A percentile compares a stretch with the other conserved stretches of the same genome.
These are phyloP conservation scores for Solenopsis fugax DNA, from an alignment of 1,140 invertebrate species.

Conservation along the genomic window DNA sequence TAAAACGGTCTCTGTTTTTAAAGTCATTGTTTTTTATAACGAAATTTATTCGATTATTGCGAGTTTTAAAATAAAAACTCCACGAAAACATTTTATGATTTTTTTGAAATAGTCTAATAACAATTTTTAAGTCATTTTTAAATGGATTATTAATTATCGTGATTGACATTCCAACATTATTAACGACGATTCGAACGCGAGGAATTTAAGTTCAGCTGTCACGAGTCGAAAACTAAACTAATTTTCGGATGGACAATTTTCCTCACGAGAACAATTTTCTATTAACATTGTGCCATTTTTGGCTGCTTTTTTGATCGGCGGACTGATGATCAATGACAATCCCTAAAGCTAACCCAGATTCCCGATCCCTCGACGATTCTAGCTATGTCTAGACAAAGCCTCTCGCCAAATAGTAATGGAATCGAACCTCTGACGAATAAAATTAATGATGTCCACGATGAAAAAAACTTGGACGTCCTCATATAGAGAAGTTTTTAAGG, in stretches of 20 bases:
- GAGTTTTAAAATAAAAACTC: slow-evolving; percentile 17
- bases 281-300: background rate
- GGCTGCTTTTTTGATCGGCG: background rate
- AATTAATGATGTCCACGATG: background rate
- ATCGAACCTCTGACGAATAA: slow-evolving; percentile 16
- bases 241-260: background rate
- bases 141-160: background rate
- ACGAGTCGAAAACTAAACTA: background rate
- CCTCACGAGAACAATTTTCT: background rate
- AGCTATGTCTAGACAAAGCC: background rate
- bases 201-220: background rate
- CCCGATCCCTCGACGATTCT: slow-evolving; percentile 26
- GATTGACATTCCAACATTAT: background rate
- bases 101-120: slow-evolving; percentile 3
- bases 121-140: background rate
- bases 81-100: slow-evolving; percentile 5
- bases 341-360: slow-evolving; percentile 37
- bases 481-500: background rate
- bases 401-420: slow-evolving; percentile 2
- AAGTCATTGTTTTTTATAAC: background rate
- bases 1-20: background rate
- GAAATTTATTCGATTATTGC: background rate
- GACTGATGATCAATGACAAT: slow-evolving; percentile 20
- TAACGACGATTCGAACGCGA: background rate
- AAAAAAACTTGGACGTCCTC: background rate